These are phyloP conservation scores for Dioctria rufipes DNA, from an alignment of 2,888 invertebrate genomes.

Conservation along the genomic window DNA sequence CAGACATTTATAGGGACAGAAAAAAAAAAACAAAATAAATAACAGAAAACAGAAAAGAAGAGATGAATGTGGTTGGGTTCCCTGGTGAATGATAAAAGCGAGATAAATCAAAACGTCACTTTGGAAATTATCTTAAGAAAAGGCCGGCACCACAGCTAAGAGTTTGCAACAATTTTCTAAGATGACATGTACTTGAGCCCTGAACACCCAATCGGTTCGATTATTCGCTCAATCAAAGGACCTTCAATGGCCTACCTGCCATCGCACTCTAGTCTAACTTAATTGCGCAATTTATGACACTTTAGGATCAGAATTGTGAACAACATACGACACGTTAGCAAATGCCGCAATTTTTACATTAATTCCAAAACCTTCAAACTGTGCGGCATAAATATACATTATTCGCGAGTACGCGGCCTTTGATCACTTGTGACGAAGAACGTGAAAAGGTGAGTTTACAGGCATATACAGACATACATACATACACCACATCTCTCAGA, in stretches of 20 bases:
- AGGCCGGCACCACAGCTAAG: background rate
- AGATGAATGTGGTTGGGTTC: slow-evolving; percentile 35
- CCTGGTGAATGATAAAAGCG: slow-evolving; percentile 53
- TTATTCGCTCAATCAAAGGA: slow-evolving; percentile 51
- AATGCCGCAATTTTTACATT: slow-evolving; percentile 45
- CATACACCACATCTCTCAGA: too few relatives aligned
- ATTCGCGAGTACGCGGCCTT: slow-evolving; percentile 31
- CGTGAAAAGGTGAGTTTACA: background rate
- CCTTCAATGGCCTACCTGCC: slow-evolving; percentile 21
- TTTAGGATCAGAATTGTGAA: slow-evolving; percentile 49
- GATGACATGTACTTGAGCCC: slow-evolving; percentile 43
- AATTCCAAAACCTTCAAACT: slow-evolving; percentile 26
- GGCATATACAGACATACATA: background rate
- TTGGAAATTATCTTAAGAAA: slow-evolving; percentile 55
- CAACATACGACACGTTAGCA: slow-evolving; percentile 40
- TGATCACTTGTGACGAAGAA: slow-evolving; percentile 14
- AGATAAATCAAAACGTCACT: slow-evolving; percentile 59
- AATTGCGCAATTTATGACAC: slow-evolving; percentile 56
- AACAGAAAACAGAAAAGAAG: background rate
- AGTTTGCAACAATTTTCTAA: slow-evolving; percentile 28
- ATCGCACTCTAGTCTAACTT: background rate
- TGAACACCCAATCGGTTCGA: slow-evolving; percentile 47
- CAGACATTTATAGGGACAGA: background rate
- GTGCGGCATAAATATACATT: slow-evolving; percentile 23
- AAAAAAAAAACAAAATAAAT: too few relatives aligned